These are phyloP conservation scores for Aphidoletes aphidimyza DNA, from an alignment of 2,888 invertebrate genomes.

Conservation along the genomic window DNA sequence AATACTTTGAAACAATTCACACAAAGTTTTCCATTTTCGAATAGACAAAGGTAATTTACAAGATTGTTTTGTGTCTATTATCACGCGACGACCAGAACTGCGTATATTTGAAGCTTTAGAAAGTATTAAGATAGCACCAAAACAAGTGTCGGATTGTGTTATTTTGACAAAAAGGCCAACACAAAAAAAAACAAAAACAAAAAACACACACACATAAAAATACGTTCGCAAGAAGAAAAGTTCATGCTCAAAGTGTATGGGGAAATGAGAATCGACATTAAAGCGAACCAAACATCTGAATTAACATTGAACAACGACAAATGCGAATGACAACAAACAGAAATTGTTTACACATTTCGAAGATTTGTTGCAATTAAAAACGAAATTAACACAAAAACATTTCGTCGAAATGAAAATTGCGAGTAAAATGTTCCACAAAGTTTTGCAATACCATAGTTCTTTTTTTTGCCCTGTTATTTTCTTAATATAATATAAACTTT, in stretches of 20 bases:
- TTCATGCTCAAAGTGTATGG: not conserved
- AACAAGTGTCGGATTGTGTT: constrained; percentile 29
- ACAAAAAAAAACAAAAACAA: too few relatives aligned
- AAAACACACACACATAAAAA: not conserved
- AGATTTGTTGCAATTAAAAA: not conserved
- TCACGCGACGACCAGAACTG: not conserved
- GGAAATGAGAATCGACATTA: not conserved
- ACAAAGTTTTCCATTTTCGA: not conserved
- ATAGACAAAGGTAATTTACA: constrained; percentile 30
- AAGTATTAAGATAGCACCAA: not conserved
- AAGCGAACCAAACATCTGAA: not conserved
- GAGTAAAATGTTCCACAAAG: not conserved
- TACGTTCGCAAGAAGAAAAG: constrained; percentile 4
- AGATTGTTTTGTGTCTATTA: constrained; percentile 38
- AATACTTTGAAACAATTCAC: constrained; percentile 1
- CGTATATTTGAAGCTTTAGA: not conserved
- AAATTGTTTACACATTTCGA: not conserved
- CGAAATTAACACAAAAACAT: not conserved
- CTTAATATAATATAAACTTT: constrained; percentile 12
- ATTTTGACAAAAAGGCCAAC: not conserved
- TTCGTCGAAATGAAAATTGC: not conserved
- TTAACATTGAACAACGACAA: not conserved
- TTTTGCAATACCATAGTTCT: not conserved
- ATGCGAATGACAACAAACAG: not conserved
- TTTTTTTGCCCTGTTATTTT: too few relatives aligned